These are phyloP conservation scores for Bombus polaris DNA, from an alignment of 1,140 invertebrate genomes.

Conservation along the genomic window DNA sequence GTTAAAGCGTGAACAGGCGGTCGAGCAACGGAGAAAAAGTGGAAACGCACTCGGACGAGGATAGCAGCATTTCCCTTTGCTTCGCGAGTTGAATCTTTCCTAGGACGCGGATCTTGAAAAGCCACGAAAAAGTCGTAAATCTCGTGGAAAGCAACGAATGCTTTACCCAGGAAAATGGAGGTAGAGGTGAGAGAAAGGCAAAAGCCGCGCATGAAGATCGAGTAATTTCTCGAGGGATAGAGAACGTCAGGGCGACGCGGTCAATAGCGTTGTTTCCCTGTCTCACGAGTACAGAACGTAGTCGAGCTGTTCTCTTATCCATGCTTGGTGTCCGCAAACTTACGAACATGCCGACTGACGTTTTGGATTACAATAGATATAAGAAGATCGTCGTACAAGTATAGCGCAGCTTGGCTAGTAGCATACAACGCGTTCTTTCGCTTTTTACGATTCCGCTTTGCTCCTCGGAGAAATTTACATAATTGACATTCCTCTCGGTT, in stretches of 20 bases:
- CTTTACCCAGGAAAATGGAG: constrained; percentile 7
- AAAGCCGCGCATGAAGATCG: constrained; percentile 35
- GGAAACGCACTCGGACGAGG: not conserved
- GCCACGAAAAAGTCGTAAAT: constrained; percentile 55
- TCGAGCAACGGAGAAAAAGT: not conserved
- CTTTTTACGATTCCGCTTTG: constrained; percentile 10
- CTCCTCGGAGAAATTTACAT: constrained; percentile 19
- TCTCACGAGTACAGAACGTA: not conserved
- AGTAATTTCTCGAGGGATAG: constrained; percentile 62
- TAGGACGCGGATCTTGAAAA: constrained; percentile 27
- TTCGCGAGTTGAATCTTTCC: not conserved
- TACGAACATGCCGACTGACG: too few relatives aligned
- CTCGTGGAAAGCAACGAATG: constrained; percentile 41
- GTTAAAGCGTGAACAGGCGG: constrained; percentile 14
- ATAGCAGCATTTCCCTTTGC: not conserved
- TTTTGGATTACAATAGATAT: not conserved
- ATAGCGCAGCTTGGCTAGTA: too few relatives aligned
- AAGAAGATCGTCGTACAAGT: too few relatives aligned
- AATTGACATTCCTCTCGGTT: constrained; percentile 34
- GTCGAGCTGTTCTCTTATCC: not conserved
- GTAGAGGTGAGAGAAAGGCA: not conserved
- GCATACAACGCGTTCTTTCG: not conserved
- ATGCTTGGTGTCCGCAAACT: not conserved
- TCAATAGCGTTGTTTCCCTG: constrained; percentile 2
- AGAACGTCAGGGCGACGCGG: not conserved